A percentile compares a stretch with the other conserved stretches of the same genome.
These are phyloP conservation scores for Sthenelais limicola DNA, from an alignment of 2,888 invertebrate species.

Conservation along the genomic window DNA sequence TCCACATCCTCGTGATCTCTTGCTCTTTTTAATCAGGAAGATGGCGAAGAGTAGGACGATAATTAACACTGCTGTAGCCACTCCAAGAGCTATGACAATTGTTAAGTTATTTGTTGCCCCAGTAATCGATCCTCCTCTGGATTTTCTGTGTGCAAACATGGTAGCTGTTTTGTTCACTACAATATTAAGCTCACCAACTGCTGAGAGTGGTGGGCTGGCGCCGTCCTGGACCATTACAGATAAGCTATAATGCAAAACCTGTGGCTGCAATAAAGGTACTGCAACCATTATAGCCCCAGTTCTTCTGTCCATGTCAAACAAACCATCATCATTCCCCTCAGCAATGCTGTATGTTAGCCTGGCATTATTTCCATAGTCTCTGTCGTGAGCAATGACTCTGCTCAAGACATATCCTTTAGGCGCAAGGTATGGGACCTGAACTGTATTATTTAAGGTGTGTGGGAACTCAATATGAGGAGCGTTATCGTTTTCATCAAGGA, in stretches of 20 bases:
- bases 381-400: conserved; percentile 54
- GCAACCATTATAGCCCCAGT: conserved; percentile 70
- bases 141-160: conserved; percentile 17
- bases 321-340: conserved; percentile 69
- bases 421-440: conserved; percentile 34
- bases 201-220: conserved; percentile 36
- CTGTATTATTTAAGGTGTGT: conserved; percentile 26
- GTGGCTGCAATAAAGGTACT: conserved; percentile 49
- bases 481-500: conserved; percentile 37
- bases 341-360: conserved; percentile 52
- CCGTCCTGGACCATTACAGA: conserved; percentile 46
- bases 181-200: conserved; percentile 29
- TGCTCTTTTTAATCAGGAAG: conserved; percentile 33
- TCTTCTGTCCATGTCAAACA: conserved; percentile 71
- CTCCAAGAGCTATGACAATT: conserved; percentile 33
- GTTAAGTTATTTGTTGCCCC: conserved; percentile 32
- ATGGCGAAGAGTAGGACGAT: conserved; percentile 31
- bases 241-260: conserved; percentile 34
- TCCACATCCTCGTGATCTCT: conserved; percentile 17
- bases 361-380: conserved; percentile 58
- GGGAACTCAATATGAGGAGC: conserved; percentile 36
- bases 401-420: conserved; percentile 54
- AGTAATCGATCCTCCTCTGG: background rate
- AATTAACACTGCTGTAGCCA: conserved; percentile 25
- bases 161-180: conserved; percentile 41